These are phyloP conservation scores for Meloidogyne exigua DNA, from an alignment of 1,140 invertebrate species.

Conservation along the genomic window DNA sequence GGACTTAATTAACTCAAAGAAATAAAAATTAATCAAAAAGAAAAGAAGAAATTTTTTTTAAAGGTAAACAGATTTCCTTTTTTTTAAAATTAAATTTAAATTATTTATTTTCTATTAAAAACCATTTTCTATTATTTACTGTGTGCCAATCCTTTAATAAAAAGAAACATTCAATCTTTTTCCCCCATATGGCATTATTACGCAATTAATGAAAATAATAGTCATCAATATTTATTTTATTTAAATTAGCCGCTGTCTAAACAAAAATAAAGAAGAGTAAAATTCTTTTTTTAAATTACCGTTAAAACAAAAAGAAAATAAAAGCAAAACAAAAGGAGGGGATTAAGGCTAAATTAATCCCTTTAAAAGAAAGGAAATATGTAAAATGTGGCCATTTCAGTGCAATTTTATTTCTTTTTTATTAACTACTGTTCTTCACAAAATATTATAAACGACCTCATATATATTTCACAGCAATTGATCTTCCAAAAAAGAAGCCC, in stretches of 20 bases:
- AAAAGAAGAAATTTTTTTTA: too few relatives aligned
- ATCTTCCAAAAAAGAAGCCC: neutral
- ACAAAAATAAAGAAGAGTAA: neutral
- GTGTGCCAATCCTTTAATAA: neutral
- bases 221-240: neutral
- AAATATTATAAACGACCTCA: too few relatives aligned
- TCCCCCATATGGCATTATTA: neutral
- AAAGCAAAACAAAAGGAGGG: neutral
- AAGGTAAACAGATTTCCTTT: too few relatives aligned
- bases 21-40: too few relatives aligned
- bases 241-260: neutral
- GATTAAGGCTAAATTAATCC: neutral
- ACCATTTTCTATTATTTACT: neutral
- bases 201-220: neutral
- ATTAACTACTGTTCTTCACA: too few relatives aligned
- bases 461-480: neutral
- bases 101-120: neutral
- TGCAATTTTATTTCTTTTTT: neutral
- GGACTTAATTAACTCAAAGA: too few relatives aligned
- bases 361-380: neutral
- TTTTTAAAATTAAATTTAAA: too few relatives aligned
- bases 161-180: neutral
- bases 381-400: too few relatives aligned
- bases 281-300: neutral
- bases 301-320: neutral